Evolutionary conservation across 2,113 vertebrate genomes (phyloP).

Genomic region (Microcebus tavaratra): DNA sequence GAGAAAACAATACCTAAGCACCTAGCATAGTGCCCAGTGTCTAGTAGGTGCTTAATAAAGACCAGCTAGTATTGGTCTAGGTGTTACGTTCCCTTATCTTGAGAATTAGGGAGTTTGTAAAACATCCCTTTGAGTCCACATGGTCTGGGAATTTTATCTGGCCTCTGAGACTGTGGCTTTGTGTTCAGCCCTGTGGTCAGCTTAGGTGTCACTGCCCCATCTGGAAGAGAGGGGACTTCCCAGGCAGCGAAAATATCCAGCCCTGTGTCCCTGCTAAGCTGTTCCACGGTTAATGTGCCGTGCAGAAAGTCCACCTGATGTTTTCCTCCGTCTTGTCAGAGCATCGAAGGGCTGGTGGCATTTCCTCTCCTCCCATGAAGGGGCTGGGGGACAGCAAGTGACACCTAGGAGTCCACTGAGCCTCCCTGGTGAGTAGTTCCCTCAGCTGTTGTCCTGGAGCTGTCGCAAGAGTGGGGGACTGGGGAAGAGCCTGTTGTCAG

Average conservation of each 20-base stretch:
- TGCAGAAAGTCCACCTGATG: background rate
- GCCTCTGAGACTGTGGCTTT: background rate
- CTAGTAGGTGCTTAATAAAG: background rate
- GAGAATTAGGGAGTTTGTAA: background rate
- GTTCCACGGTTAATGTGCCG: fast-evolving
- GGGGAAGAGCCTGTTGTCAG: background rate
- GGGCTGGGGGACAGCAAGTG: background rate
- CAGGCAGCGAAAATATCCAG: background rate
- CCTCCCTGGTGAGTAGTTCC: background rate
- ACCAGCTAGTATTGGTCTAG: background rate
- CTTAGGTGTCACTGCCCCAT: background rate
- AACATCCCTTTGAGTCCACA: background rate
- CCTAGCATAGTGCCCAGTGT: background rate
- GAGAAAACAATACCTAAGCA: background rate
- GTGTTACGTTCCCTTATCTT: background rate
- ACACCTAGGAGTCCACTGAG: background rate
- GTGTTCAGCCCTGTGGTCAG: background rate
- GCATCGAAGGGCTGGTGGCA: background rate
- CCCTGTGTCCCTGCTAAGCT: background rate
- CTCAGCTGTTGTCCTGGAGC: background rate
- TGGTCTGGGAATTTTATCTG: background rate
- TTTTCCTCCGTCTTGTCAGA: background rate
- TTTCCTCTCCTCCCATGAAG: background rate
- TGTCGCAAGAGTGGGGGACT: background rate
- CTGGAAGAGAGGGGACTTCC: background rate